Evolutionary conservation across 2,797 vertebrate genomes (phyloP), one percentile per base, ranked within the genome.

Genomic region (Coranthus polyacanthus): DNA sequence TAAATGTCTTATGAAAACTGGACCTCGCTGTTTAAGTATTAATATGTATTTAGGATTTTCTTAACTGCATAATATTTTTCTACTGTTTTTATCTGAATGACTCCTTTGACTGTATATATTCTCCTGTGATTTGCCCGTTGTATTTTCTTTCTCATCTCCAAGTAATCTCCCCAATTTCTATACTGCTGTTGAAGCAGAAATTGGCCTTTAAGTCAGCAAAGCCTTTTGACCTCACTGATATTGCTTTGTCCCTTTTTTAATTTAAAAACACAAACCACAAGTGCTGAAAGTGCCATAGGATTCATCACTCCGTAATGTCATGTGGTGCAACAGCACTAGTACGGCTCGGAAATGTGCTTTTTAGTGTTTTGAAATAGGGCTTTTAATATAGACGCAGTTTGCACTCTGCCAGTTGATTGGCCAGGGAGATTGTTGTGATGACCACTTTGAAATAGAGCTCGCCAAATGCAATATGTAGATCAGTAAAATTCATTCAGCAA

Each of bases 151-250:
- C 7, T 59, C 43, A 37, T 22, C 13, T 20, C 2, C 5, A 17
- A 20, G 11, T 13, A 37, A 22, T 17, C 26, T 16, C 39, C 38
- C 13, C 46, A 26, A 10, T 29, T n/a, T 29, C 22, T 37, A 12
- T 6, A 15, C 18, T 17, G 12, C 5, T 36, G 26, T 16, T 44
- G 37, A 50, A 24, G 34, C 43, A 56, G 39, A 47, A 38, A 67
- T 42, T 56, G 64, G 16, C 22, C 44, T 56, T 50, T 32, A 21
- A 7, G 22, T 43, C 26, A 15, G 11, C 12, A 16, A 51, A 15
- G 4, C 46, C 18, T 45, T 44, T 22, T 64, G 52, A 57, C 41
- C 68, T 45, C 44, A 37, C 11, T 43, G 26, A 67, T 47, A 61
- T 62, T 58, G 42, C 38, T 6, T 12, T 18, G 12, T 17, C 39